Base-by-base conservation (phyloP, 1,140 invertebrate species). In the Hyphantria cunea region DNA sequence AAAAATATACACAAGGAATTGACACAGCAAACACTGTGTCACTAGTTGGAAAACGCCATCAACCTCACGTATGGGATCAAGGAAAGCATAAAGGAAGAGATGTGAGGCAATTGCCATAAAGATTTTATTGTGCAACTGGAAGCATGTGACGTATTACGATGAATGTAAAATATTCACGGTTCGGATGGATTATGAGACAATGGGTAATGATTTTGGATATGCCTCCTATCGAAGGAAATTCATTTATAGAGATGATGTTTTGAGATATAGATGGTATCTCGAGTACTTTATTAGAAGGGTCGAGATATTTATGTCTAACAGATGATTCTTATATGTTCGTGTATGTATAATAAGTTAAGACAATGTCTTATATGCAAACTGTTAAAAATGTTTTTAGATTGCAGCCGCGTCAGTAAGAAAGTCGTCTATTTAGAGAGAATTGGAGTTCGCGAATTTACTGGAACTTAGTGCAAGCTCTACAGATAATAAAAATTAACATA, bases 91-190 rank as follows among this genome's bases (percentile, higher is more conserved):
- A 78, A 74, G 70, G 56, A 25, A 76, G 58, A 54, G 64, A 76
- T 69, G 66, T 69, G 71, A 66, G 59, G 73, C 73, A 74, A 74
- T 76, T 70, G 65, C 74, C 66, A 72, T 82, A 79, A 82, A 82
- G 76, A 74, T 82, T 82, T 82, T 82, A 82, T 72, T 76, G 74
- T 64, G 52, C 13, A 39, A 17, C 64, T 45, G 13, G 56, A 39
- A 65, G 62, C 58, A 66, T 62, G 73, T 74, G 75, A 74, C 72
- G 66, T 61, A 64, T 55, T 52, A 52, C 55, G 60, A 69, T 74
- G 68, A 74, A 75, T 72, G 69, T 76, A 74, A 82, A 72, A 72
- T 76, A 76, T 74, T 71, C 71, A 68, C 62, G 44, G 39, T 68
- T 72, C 56, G 33, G 62, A 78, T 76, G 66, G 77, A 77, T 75